A percentile compares a stretch with the other conserved stretches of the same genome.
These are phyloP conservation scores for Chrysolina americana DNA, from an alignment of 2,888 invertebrate genomes.

Conservation along the genomic window DNA sequence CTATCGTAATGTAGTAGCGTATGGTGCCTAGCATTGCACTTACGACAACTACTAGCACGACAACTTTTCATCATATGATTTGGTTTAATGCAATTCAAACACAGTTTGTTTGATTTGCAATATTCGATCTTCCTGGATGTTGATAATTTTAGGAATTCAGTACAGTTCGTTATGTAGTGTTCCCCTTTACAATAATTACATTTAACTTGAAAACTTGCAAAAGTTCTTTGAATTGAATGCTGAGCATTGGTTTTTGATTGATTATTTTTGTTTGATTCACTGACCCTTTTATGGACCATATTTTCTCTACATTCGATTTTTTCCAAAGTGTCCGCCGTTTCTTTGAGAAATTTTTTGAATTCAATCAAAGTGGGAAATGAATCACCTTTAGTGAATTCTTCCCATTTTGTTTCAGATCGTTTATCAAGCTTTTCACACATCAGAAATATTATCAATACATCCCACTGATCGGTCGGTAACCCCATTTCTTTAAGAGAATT, in stretches of 20 bases:
- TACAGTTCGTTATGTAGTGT: slow-evolving; percentile 19
- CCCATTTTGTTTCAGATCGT: slow-evolving; percentile 22
- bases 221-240: not conserved
- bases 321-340: too few relatives aligned
- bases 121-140: not conserved
- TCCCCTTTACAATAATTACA: slow-evolving; percentile 18
- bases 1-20: slow-evolving; percentile 23
- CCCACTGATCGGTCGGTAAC: slow-evolving; percentile 16
- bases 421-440: slow-evolving; percentile 25
- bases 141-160: slow-evolving; percentile 4
- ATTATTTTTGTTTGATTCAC: not conserved
- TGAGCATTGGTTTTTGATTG: not conserved
- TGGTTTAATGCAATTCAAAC: slow-evolving; percentile 17
- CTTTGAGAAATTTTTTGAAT: slow-evolving; percentile 8
- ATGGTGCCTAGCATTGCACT: slow-evolving; percentile 21
- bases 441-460: slow-evolving; percentile 20
- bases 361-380: not conserved
- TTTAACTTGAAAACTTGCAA: slow-evolving; percentile 11
- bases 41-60: slow-evolving; percentile 12
- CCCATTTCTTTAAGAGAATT: slow-evolving; percentile 18
- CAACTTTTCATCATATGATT: slow-evolving; percentile 25
- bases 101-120: slow-evolving; percentile 8
- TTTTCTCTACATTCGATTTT: too few relatives aligned
- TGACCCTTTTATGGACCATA: too few relatives aligned
- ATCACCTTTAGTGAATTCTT: slow-evolving; percentile 20